Evolutionary conservation across 2,797 vertebrate genomes (phyloP), one percentile per base, ranked within the genome.

Genomic region (Emys orbicularis): DNA sequence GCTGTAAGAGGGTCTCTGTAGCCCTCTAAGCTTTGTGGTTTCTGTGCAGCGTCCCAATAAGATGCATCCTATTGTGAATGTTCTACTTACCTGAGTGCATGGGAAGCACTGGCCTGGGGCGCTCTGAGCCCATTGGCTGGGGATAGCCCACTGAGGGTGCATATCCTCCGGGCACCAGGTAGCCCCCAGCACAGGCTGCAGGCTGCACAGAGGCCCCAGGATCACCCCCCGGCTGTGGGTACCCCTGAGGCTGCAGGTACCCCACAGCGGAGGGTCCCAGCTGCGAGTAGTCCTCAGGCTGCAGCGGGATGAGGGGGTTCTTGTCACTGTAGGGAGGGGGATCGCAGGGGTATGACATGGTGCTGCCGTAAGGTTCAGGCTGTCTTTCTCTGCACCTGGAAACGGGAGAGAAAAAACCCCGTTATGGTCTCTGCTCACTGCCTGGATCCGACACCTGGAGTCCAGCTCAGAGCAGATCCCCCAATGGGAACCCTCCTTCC

Each of bases 291-390:
- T 95, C 98, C 12, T 92, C 98, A 0, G 96, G 91, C 44, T 98
- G 93, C 0, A 98, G 57, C 1, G 97, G 98, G 61, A 98, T 98
- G 4, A 99, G 95, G 0, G 99, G 98, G 6, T 99, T 98, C 21
- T 91, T 96, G 92, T 99, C 99, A 65, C 99, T 99, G 4, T 99
- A 99, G 0, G 98, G 90, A 0, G 99, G 99, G 2, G 99, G 99
- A 8, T 97, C 98, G 1, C 98, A 98, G 50, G 96, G 97, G 91
- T 98, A 99, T 0, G 98, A 98, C 97, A 99, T 99, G 97, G 96
- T 89, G 65, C 9, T 8, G 37, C 19, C 9, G 5, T 19, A 3
- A 37, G 7, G 18, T 9, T 97, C 95, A 31, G 47, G 49, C 88
- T 1, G 34, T 65, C 87, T 97, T 68, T 34, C 9, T 0, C 9